A percentile compares a stretch with the other conserved stretches of the same genome.
phyloP scores from a whole-genome alignment of 2,797 vertebrate species.

The Enteromius thamalakanensis region DNA sequence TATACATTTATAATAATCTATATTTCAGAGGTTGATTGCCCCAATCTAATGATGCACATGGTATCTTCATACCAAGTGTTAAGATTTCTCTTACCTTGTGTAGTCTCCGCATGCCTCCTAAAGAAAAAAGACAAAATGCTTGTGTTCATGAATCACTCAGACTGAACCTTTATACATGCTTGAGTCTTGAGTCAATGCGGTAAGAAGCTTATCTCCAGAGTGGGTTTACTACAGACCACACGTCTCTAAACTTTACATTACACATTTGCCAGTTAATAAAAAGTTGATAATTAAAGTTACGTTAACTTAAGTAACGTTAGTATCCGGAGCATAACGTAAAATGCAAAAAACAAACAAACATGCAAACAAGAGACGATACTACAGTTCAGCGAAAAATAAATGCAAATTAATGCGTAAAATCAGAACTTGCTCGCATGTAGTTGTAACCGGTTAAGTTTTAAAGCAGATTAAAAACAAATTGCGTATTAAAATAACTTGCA shows the following conservation, averaged over 20 bases:
- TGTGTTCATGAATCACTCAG: slow-evolving; percentile 17
- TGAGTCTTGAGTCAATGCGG: slow-evolving; percentile 21
- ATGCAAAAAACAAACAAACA: not conserved
- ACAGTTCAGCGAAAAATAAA: not conserved
- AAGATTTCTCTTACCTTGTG: slow-evolving; percentile 72
- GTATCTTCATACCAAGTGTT: not conserved
- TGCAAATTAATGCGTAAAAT: not conserved
- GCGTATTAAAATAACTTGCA: slow-evolving; percentile 25
- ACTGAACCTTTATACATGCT: slow-evolving; percentile 22
- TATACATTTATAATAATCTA: not conserved
- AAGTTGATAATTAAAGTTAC: not conserved
- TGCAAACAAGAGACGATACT: not conserved
- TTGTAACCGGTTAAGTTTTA: not conserved
- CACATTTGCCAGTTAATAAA: not conserved
- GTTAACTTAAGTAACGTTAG: not conserved
- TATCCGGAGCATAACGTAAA: not conserved
- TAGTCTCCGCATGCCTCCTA: slow-evolving; percentile 95
- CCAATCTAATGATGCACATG: not conserved
- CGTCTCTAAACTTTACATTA: slow-evolving; percentile 12
- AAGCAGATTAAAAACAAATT: slow-evolving; percentile 28
- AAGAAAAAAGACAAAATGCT: slow-evolving; percentile 62
- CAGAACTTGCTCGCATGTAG: too few relatives aligned
- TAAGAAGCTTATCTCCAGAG: slow-evolving; percentile 41
- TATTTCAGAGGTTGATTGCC: not conserved
- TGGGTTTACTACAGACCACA: slow-evolving; percentile 2